Conservation (phyloP, 1,140 invertebrate genomes). For the Thaumetopoea pityocampa region DNA sequence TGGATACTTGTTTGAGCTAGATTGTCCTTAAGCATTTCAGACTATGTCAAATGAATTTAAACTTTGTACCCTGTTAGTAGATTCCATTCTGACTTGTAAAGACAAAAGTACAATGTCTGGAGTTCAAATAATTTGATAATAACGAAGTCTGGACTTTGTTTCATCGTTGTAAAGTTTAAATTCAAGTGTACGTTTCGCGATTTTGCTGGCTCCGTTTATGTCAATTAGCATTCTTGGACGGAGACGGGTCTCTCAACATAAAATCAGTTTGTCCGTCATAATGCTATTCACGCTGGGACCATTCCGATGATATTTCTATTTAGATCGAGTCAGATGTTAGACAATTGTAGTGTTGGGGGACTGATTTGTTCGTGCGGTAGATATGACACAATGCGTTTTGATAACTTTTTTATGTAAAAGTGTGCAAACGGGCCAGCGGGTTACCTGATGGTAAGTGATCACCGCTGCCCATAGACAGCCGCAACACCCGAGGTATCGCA, state of each 20-base stretch:
- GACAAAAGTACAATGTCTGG: not conserved
- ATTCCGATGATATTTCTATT: too few relatives aligned
- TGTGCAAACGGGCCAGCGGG: too few relatives aligned
- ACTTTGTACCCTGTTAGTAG: not conserved
- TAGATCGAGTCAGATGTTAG: conserved; percentile 1
- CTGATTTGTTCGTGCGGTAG: not conserved
- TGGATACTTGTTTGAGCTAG: conserved; percentile 35
- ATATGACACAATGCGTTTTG: too few relatives aligned
- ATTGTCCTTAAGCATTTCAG: conserved; percentile 29
- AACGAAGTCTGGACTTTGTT: conserved; percentile 1
- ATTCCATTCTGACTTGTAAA: not conserved
- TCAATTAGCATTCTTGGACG: conserved; percentile 32
- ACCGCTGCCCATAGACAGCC: too few relatives aligned
- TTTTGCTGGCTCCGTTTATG: conserved; percentile 20
- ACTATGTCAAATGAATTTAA: conserved; percentile 12
- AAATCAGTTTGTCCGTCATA: conserved; percentile 21
- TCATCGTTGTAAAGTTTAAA: not conserved
- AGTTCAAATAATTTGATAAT: not conserved
- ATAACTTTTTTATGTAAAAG: too few relatives aligned
- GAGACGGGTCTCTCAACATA: conserved; percentile 18
- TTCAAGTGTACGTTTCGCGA: conserved; percentile 2
- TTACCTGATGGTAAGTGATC: too few relatives aligned
- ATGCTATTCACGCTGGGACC: conserved; percentile 8
- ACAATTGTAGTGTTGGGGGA: not conserved
- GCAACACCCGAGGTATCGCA: too few relatives aligned